Base-by-base conservation (phyloP, 2,797 vertebrate genomes). In the Danionella dracula region DNA sequence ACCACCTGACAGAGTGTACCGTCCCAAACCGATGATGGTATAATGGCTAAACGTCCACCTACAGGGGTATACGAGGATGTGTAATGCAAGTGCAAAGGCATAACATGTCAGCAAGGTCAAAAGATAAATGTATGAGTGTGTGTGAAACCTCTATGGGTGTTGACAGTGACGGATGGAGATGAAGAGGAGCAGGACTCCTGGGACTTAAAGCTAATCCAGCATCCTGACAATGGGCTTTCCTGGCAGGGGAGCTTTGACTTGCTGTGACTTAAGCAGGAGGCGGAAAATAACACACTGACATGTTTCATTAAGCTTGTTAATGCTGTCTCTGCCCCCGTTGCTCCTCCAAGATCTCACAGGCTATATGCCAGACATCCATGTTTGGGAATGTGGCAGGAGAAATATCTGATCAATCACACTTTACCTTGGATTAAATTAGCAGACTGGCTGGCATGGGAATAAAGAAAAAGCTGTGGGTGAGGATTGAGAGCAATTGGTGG, bases 301-400 rank as follows among this genome's bases (percentile, higher is more conserved):
- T 86, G 84, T 88, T 89, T 85, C 79, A 81, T 68, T 73, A 74
- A 77, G 57, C 81, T 90, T 85, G 86, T 89, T 90, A 85, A 89
- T 74, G 65, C 71, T 32, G 50, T 31, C 32, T 49, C 50, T 76
- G 57, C 74, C 67, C 66, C 56, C 68, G 71, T 73, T 55, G 70
- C 65, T 55, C 66, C 54, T 56, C 42, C 37, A 66, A 46, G 60
- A 46, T 58, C 13, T 66, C 55, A 74, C 58, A 58, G 17, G 61
- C 31, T 70, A 63, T 42, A 21, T 15, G 44, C 31, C 13, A 46
- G 13, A 55, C 63, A 67, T 50, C 48, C 31, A 32, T 66, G 64
- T 66, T 27, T 3, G 19, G 17, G 51, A 59, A 62, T 72, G 66
- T 7, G 17, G 59, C 23, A 41, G 32, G 66, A 63, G 65, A 41